phyloP scores from a whole-genome alignment of 2,113 vertebrate species.

The Phyllopteryx taeniolatus region DNA sequence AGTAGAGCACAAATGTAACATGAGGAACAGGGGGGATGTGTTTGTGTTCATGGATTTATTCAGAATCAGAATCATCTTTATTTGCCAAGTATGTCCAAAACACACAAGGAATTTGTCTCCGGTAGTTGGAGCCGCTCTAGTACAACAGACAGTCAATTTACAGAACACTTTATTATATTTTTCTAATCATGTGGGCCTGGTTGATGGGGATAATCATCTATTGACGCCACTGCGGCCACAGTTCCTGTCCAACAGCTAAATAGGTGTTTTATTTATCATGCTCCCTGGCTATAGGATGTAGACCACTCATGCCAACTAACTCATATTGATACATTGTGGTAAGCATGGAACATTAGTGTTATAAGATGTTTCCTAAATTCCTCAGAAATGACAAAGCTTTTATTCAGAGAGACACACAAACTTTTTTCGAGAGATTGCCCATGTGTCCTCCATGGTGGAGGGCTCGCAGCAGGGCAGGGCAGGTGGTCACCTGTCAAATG shows the following conservation, averaged over 20 bases:
- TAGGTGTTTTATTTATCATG: neutral
- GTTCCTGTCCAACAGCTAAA: neutral
- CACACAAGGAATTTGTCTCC: too few species aligned
- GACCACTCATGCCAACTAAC: neutral
- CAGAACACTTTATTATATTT: too few species aligned
- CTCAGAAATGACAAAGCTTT: neutral
- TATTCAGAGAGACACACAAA: neutral
- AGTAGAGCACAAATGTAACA: neutral
- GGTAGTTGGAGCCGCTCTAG: too few species aligned
- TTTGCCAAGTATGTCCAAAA: too few species aligned
- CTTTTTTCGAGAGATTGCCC: neutral
- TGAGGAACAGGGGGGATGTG: neutral
- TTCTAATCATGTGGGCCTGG: neutral
- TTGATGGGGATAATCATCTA: neutral
- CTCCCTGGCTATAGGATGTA: neutral
- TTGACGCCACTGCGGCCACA: neutral
- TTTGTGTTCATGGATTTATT: neutral
- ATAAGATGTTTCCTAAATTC: neutral
- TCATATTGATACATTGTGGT: neutral
- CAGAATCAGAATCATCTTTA: too few species aligned
- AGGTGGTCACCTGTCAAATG: constrained; percentile 15
- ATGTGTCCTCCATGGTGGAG: neutral
- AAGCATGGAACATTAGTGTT: neutral
- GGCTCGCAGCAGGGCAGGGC: neutral
- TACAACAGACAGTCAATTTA: too few species aligned